Conservation (phyloP, 2,113 vertebrate species). For the Epinephelus fuscoguttatus region DNA sequence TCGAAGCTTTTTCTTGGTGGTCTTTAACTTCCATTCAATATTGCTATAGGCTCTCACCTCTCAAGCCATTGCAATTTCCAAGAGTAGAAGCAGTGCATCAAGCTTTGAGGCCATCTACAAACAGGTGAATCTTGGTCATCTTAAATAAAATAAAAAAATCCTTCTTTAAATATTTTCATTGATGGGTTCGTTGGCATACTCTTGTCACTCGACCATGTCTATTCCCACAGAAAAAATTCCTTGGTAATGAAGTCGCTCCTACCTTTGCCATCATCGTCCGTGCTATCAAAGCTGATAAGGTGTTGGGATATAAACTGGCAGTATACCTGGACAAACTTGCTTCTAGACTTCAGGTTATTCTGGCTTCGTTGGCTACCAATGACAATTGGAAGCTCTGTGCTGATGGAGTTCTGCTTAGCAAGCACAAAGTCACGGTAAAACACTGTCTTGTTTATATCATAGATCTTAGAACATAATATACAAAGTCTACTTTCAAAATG, state of each 20-base stretch:
- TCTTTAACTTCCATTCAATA: background rate
- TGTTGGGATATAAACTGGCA: conserved; percentile 82
- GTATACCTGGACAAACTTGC: conserved; percentile 77
- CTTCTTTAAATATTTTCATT: background rate
- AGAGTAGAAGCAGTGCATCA: conserved; percentile 66
- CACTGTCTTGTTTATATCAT: background rate
- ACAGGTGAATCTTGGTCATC: conserved; percentile 57
- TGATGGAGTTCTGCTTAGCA: conserved; percentile 82
- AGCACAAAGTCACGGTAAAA: conserved; percentile 86
- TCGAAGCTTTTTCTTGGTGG: background rate
- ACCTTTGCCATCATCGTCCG: conserved; percentile 72
- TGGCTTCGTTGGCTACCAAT: conserved; percentile 80
- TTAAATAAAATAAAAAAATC: background rate
- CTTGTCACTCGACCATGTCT: background rate
- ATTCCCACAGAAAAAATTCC: conserved; percentile 72
- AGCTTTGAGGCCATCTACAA: conserved; percentile 72
- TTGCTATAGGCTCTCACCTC: conserved; percentile 31
- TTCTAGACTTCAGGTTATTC: conserved; percentile 81
- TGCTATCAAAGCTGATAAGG: conserved; percentile 72
- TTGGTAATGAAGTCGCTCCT: conserved; percentile 72
- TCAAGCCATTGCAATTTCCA: conserved; percentile 18
- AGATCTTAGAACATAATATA: background rate
- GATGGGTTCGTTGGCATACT: background rate
- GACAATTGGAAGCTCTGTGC: conserved; percentile 86
- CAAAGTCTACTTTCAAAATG: background rate